phyloP scores from a whole-genome alignment of 2,888 invertebrate genomes.

The Torymus tubicola region DNA sequence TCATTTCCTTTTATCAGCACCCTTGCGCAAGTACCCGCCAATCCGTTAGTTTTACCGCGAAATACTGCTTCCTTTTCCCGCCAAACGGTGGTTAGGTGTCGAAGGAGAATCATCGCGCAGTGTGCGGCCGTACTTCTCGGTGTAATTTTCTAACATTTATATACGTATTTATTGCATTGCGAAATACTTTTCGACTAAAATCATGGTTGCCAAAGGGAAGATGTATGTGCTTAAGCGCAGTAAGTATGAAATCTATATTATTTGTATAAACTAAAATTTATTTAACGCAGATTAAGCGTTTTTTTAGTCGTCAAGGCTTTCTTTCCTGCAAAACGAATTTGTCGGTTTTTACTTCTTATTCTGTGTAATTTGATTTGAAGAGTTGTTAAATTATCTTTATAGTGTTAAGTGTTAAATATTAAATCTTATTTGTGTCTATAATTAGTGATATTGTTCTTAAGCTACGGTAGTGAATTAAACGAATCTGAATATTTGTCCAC shows the following conservation, averaged over 20 bases:
- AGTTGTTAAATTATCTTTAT: too few relatives aligned
- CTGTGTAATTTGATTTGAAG: background rate
- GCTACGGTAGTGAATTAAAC: background rate
- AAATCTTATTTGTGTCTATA: background rate
- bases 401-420: background rate
- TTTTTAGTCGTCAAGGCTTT: too few relatives aligned
- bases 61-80: conserved; percentile 40
- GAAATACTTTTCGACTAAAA: too few relatives aligned
- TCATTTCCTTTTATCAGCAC: too few relatives aligned
- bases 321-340: background rate
- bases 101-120: too few relatives aligned
- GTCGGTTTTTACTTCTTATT: background rate
- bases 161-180: too few relatives aligned
- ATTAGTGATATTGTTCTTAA: background rate
- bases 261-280: background rate
- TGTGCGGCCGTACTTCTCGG: background rate
- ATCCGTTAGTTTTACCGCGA: too few relatives aligned
- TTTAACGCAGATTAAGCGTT: background rate
- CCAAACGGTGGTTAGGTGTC: conserved; percentile 15
- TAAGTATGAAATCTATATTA: conserved; percentile 26
- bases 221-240: conserved; percentile 53
- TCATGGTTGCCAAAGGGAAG: conserved; percentile 49
- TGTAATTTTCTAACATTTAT: too few relatives aligned
- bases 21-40: too few relatives aligned
- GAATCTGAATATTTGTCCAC: conserved; percentile 8